Conservation (phyloP, 2,797 vertebrate species). For the Pachyuromys duprasi region DNA sequence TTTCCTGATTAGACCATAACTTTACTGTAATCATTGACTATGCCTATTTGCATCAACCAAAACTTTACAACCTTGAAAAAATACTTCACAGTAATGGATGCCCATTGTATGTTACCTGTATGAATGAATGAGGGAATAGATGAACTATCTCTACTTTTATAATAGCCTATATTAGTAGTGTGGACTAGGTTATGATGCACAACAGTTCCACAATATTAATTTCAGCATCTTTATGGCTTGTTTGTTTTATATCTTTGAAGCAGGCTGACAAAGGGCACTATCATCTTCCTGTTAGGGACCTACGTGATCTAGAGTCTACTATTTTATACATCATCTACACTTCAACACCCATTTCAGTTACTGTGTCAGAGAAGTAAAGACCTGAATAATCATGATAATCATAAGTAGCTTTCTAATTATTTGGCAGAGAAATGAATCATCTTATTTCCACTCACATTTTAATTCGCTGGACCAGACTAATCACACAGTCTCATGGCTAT, state of each 20-base stretch:
- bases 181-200: background rate
- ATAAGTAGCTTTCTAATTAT: background rate
- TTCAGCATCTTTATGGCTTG: background rate
- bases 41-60: background rate
- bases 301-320: background rate
- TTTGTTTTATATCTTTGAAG: background rate
- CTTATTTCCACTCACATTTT: background rate
- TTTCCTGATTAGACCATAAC: slow-evolving; percentile 2
- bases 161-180: background rate
- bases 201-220: slow-evolving; percentile 7
- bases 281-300: background rate
- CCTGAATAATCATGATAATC: background rate
- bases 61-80: background rate
- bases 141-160: background rate
- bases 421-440: background rate
- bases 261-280: background rate
- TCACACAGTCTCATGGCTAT: background rate
- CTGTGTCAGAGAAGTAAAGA: background rate
- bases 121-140: background rate
- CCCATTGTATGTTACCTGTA: background rate
- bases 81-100: background rate
- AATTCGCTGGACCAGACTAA: background rate
- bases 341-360: background rate
- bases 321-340: background rate
- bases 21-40: background rate